phyloP scores from a whole-genome alignment of 2,113 vertebrate genomes.

The Heterochromis multidens region DNA sequence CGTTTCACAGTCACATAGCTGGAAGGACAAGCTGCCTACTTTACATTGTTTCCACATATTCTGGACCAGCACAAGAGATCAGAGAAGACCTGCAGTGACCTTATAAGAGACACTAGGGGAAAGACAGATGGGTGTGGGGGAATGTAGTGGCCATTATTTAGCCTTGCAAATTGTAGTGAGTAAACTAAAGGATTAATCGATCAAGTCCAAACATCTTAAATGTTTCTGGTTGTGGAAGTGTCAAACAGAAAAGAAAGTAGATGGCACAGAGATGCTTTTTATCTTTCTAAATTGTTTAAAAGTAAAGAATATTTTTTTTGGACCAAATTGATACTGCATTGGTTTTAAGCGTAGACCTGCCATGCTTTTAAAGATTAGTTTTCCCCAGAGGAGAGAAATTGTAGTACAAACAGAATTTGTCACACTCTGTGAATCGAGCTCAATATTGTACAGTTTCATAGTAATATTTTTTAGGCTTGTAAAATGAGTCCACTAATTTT shows the following conservation, averaged over 20 bases:
- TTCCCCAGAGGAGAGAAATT: background rate
- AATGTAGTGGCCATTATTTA: background rate
- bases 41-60: slow-evolving; percentile 53
- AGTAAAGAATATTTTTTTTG: too few species aligned
- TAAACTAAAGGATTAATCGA: background rate
- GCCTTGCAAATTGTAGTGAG: background rate
- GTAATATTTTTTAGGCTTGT: background rate
- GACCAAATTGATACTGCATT: background rate
- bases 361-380: background rate
- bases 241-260: background rate
- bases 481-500: background rate
- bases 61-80: background rate
- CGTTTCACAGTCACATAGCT: slow-evolving; percentile 3
- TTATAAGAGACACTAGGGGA: background rate
- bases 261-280: background rate
- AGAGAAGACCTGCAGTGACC: background rate
- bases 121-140: background rate
- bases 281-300: too few species aligned
- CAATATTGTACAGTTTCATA: background rate
- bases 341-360: background rate
- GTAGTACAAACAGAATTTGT: background rate
- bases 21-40: slow-evolving; percentile 38
- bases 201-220: background rate
- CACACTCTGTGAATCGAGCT: background rate
- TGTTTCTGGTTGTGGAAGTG: background rate